Base-by-base conservation (phyloP, 2,888 invertebrate genomes). In the Lasius fuliginosus region DNA sequence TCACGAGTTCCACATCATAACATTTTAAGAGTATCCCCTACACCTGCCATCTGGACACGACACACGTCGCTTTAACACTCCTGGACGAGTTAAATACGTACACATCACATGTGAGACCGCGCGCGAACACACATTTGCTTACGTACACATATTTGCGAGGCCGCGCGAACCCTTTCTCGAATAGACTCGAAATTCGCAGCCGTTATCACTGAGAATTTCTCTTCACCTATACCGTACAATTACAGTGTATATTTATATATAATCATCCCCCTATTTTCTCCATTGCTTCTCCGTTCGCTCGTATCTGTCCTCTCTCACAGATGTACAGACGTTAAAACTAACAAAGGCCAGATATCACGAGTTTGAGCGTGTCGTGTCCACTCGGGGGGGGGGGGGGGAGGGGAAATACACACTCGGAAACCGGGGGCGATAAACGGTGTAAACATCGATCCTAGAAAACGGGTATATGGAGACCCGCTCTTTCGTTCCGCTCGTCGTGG, bases 1-100 rank as follows among this genome's bases (percentile, higher is more conserved):
- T 94, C 94, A 93, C 92, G 90, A 93, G 94, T 94, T 94, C 94
- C 94, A 94, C 94, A 91, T 94, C 94, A 94, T 94, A 94, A 94
- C 93, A 94, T 94, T 94, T 94, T 92, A 94, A 94, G 93, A 94
- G 94, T 93, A 89, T 81, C 88, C 86, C 79, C 67, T 67, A 69
- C 74, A 68, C 84, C 74, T 79, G 75, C 84, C 65, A 64, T 84
- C 68, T 68, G 82, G 85, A 88, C 89, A 87, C 84, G 76, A 73
- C 71, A 82, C 86, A 85, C 86, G 86, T 87, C 87, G 88, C 90
- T 90, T 92, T 92, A 90, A 91, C 92, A 90, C 90, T 89, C 82
- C 84, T 73, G 89, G 90, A 86, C 89, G 89, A 89, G 89, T 92
- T 90, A 90, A 86, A 89, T 89, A 89, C 86, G 88, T 89, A 75